These are phyloP conservation scores for Eueides isabella DNA, from an alignment of 1,140 invertebrate genomes.

Conservation along the genomic window DNA sequence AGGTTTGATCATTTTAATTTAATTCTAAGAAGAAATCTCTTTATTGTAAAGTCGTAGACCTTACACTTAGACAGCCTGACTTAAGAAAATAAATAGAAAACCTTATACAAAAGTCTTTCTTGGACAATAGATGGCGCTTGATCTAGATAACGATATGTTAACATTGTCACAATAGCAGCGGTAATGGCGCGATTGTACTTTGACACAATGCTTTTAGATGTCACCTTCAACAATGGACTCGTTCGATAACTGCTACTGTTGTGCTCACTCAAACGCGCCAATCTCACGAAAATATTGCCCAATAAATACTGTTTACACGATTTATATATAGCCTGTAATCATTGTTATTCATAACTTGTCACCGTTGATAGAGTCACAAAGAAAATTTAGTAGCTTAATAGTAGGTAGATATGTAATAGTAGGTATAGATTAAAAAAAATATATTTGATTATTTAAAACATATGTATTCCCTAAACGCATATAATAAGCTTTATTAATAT, in stretches of 20 bases:
- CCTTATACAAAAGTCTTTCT: conserved; percentile 70
- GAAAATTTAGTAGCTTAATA: neutral
- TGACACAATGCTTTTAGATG: conserved; percentile 80
- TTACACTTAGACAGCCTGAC: conserved; percentile 15
- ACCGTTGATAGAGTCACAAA: neutral
- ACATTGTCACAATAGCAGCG: conserved; percentile 79
- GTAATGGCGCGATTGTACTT: conserved; percentile 80
- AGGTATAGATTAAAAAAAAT: too few species aligned
- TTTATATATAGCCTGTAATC: neutral
- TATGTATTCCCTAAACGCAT: too few species aligned
- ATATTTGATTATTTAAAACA: too few species aligned
- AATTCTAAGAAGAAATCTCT: neutral
- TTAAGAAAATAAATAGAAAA: conserved; percentile 44
- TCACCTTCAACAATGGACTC: conserved; percentile 75
- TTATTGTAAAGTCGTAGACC: neutral
- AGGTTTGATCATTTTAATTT: neutral
- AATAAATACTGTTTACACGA: conserved; percentile 22
- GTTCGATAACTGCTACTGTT: conserved; percentile 74
- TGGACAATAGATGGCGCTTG: conserved; percentile 80
- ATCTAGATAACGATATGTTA: conserved; percentile 81
- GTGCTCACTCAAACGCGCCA: conserved; percentile 63
- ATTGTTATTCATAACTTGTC: neutral
- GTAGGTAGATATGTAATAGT: too few species aligned
- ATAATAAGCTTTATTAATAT: too few species aligned
- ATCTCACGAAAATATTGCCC: conserved; percentile 58